phyloP scores from a whole-genome alignment of 2,888 invertebrate genomes.

The Pheosia gnoma region DNA sequence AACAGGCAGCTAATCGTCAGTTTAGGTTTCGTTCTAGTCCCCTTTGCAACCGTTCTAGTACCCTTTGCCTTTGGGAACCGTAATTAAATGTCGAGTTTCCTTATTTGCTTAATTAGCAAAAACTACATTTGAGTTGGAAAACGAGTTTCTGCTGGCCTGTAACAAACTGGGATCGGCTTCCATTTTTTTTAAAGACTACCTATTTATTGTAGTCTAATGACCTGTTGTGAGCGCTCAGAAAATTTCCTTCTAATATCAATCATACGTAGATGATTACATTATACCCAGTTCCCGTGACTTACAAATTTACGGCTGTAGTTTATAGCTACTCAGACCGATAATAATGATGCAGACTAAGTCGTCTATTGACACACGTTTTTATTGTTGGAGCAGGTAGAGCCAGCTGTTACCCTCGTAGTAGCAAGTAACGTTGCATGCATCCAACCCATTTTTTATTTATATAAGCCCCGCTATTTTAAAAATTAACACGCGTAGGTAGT shows the following conservation, averaged over 20 bases:
- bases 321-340: conserved; percentile 21
- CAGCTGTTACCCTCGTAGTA: conserved; percentile 68
- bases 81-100: conserved; percentile 35
- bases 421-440: conserved; percentile 58
- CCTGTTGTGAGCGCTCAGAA: background rate
- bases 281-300: too few species aligned
- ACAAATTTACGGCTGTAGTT: background rate
- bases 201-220: background rate
- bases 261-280: conserved; percentile 1
- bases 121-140: conserved; percentile 24
- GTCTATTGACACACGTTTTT: conserved; percentile 67
- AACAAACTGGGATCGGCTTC: conserved; percentile 23
- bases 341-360: conserved; percentile 49
- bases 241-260: background rate
- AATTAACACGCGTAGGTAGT: conserved; percentile 45
- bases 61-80: conserved; percentile 19
- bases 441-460: conserved; percentile 60
- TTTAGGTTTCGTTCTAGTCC: conserved; percentile 43
- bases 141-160: conserved; percentile 21
- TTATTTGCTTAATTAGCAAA: conserved; percentile 32
- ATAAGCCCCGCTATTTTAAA: conserved; percentile 53
- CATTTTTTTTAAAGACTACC: conserved; percentile 13
- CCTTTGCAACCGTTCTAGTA: conserved; percentile 34
- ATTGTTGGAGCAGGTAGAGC: conserved; percentile 76
- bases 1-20: conserved; percentile 52